Percentiles rank a stretch among this genome's conserved stretches.
Conservation (phyloP, 2,888 invertebrate genomes). For the Pinctada fucata region DNA sequence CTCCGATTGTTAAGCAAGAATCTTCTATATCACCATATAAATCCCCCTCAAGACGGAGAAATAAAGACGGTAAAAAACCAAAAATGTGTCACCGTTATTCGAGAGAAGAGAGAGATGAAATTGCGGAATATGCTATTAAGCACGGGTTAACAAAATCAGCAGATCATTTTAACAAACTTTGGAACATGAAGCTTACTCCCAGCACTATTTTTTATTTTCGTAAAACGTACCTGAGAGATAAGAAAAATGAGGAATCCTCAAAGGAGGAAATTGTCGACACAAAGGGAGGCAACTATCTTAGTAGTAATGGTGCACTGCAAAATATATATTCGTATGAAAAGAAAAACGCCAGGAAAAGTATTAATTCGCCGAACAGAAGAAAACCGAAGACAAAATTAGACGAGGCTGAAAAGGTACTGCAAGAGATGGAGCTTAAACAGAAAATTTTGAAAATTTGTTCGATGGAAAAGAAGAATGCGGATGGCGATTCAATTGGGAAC, state of each 20-base stretch:
- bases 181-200: neutral
- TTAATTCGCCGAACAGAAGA: neutral
- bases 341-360: neutral
- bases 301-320: neutral
- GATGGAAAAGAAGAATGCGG: neutral
- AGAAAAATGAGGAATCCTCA: neutral
- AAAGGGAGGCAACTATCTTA: neutral
- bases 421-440: conserved; percentile 1
- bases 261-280: neutral
- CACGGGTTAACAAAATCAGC: neutral
- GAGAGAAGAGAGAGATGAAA: neutral
- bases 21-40: neutral
- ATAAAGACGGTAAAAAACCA: neutral
- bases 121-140: neutral
- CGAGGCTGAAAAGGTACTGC: neutral
- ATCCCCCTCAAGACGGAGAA: neutral
- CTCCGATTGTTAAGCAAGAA: neutral
- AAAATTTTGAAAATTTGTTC: neutral
- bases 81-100: neutral
- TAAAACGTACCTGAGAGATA: neutral
- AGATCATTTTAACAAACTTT: neutral
- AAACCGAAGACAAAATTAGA: neutral
- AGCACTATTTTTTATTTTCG: neutral
- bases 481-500: neutral
- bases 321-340: neutral